Conservation (phyloP, 2,797 vertebrate genomes). For the Pterois miles region DNA sequence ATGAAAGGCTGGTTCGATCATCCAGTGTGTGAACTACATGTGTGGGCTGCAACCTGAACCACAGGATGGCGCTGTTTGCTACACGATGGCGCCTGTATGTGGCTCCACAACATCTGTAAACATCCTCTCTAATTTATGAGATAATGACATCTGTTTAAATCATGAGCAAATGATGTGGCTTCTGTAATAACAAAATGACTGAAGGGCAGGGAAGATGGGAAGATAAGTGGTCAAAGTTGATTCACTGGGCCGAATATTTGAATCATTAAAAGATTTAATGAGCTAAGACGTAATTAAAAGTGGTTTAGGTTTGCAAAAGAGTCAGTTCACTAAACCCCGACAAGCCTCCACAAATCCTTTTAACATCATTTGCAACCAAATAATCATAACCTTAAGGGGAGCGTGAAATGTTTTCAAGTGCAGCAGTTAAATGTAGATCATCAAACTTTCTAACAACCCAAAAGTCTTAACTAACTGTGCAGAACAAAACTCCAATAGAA, state of each 20-base stretch:
- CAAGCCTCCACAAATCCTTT: conserved; percentile 8
- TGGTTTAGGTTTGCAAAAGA: conserved; percentile 20
- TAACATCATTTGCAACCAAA: neutral
- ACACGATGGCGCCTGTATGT: neutral
- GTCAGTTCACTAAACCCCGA: conserved; percentile 5
- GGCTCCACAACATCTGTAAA: conserved; percentile 6
- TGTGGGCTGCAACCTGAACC: neutral
- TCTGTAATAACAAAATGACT: conserved; percentile 3
- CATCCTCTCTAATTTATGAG: conserved; percentile 11
- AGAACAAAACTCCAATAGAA: neutral
- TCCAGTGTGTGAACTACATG: no score
- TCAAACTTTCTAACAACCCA: neutral
- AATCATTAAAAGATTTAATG: conserved; percentile 44
- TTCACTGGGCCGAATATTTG: conserved; percentile 23
- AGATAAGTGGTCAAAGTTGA: conserved; percentile 23
- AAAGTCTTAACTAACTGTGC: neutral
- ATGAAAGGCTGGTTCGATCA: neutral
- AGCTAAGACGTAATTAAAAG: conserved; percentile 52
- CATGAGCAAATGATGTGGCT: conserved; percentile 2
- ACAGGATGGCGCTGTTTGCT: conserved; percentile 64
- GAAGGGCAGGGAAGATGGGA: neutral
- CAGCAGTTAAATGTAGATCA: neutral
- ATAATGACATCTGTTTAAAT: conserved; percentile 40
- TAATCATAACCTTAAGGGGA: neutral
- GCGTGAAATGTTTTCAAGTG: neutral